phyloP scores from a whole-genome alignment of 2,113 vertebrate species.

The Bubo scandiacus region DNA sequence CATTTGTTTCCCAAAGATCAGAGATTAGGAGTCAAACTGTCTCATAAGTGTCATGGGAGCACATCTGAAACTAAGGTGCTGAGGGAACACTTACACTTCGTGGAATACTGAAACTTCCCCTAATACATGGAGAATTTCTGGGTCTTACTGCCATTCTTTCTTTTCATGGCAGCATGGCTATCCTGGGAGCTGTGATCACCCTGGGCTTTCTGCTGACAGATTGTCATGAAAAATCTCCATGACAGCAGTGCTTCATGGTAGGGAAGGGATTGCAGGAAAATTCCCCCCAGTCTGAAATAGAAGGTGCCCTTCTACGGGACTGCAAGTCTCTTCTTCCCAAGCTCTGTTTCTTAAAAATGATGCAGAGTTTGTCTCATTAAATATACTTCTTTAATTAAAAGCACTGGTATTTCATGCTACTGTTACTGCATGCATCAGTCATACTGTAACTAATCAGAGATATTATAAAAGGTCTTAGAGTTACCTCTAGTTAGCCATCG shows the following conservation, averaged over 20 bases:
- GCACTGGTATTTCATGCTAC: neutral
- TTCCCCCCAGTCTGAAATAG: neutral
- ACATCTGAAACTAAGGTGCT: neutral
- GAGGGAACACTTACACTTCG: neutral
- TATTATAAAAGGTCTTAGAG: neutral
- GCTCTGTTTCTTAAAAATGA: neutral
- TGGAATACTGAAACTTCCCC: neutral
- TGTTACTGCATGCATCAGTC: neutral
- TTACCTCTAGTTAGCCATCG: neutral
- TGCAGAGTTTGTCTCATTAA: neutral
- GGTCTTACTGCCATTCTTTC: neutral
- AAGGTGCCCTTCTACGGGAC: neutral
- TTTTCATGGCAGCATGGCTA: neutral
- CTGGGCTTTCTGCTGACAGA: neutral
- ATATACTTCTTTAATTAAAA: neutral
- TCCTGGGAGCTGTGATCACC: neutral
- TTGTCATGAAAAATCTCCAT: neutral
- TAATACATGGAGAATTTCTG: neutral
- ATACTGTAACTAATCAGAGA: neutral
- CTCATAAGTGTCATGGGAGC: neutral
- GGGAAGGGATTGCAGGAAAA: neutral
- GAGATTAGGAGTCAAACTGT: neutral
- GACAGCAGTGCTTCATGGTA: neutral
- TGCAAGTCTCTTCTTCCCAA: neutral
- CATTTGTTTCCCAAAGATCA: neutral